Conservation (phyloP, 2,113 vertebrate genomes). For the Strix aluco region DNA sequence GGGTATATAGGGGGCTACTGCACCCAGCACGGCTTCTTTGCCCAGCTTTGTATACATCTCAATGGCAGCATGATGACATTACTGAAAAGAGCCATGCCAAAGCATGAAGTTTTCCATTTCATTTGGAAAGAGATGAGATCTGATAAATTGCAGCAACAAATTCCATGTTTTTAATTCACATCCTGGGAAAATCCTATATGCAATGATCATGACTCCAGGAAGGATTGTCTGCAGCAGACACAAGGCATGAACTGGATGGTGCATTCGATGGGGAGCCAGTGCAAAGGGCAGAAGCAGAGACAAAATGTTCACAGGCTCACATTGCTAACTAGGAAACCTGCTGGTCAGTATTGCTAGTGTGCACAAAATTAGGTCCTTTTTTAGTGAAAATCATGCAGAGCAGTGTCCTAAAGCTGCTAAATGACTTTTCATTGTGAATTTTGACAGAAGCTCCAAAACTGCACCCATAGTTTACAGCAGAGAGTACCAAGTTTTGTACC, state of each 20-base stretch:
- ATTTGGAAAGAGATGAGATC: background rate
- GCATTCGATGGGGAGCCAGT: rapidly evolving
- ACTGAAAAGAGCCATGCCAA: background rate
- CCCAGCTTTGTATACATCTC: background rate
- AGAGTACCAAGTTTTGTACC: background rate
- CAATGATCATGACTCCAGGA: background rate
- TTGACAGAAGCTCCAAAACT: background rate
- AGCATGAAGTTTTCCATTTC: background rate
- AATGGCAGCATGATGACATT: background rate
- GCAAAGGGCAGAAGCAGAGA: background rate
- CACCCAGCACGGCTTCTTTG: background rate
- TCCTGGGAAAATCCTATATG: background rate
- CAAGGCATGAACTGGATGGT: background rate
- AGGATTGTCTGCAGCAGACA: background rate
- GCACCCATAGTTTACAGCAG: background rate
- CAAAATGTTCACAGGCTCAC: background rate
- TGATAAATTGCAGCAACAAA: background rate
- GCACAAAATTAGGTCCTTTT: background rate
- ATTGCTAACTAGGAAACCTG: background rate
- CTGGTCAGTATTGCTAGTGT: background rate
- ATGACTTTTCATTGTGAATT: background rate
- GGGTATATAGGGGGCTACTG: background rate
- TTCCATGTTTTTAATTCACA: background rate
- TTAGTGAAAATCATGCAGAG: background rate
- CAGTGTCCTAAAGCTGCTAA: background rate